phyloP scores from a whole-genome alignment of 2,888 invertebrate species.

The Boloria euphrosyne region DNA sequence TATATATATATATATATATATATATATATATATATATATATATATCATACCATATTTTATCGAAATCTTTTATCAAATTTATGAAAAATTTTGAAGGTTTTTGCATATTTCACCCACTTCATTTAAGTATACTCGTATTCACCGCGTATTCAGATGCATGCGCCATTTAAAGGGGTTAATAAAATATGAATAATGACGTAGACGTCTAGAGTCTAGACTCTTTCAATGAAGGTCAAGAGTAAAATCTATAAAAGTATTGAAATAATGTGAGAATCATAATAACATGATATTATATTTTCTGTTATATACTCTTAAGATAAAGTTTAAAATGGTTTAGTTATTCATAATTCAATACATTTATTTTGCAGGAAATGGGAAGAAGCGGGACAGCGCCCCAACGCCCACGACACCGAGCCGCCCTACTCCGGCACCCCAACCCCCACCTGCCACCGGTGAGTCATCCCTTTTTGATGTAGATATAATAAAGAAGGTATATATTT shows the following conservation, averaged over 20 bases:
- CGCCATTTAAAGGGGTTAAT: neutral
- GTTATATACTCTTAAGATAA: too few relatives aligned
- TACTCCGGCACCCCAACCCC: slow-evolving; percentile 64
- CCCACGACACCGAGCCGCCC: slow-evolving; percentile 65
- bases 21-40: too few relatives aligned
- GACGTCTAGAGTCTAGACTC: slow-evolving; percentile 27
- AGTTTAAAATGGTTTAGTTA: neutral
- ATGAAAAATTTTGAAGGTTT: too few relatives aligned
- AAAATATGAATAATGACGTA: slow-evolving; percentile 3
- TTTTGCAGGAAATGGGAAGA: slow-evolving; percentile 78
- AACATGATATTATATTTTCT: too few relatives aligned
- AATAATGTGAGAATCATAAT: neutral
- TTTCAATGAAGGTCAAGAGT: slow-evolving; percentile 18
- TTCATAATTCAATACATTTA: neutral
- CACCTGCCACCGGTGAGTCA: slow-evolving; percentile 70
- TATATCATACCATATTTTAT: too few relatives aligned
- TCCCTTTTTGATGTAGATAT: slow-evolving; percentile 18
- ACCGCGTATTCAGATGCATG: neutral
- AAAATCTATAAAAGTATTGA: slow-evolving; percentile 5
- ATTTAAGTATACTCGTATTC: too few relatives aligned
- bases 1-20: too few relatives aligned
- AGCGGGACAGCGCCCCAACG: slow-evolving; percentile 72
- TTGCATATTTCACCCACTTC: neutral
- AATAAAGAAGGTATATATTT: neutral
- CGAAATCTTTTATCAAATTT: too few relatives aligned